phyloP scores from a whole-genome alignment of 2,888 invertebrate genomes.

The Cerastoderma edule region DNA sequence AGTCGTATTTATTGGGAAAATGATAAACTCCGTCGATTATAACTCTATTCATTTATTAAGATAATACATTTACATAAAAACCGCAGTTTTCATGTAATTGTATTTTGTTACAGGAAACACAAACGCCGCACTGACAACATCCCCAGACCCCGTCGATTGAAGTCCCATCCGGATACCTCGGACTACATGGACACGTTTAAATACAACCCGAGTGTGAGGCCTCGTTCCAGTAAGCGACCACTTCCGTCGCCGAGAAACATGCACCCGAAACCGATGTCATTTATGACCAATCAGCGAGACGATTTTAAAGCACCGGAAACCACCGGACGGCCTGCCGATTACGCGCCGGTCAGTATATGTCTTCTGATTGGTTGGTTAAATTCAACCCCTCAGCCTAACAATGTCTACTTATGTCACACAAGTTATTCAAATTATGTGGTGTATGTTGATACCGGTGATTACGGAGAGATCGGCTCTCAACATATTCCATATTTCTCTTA shows the following conservation, averaged over 20 bases:
- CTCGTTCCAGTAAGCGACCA: conserved; percentile 80
- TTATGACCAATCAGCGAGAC: conserved; percentile 77
- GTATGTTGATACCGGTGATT: too few relatives aligned
- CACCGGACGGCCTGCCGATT: conserved; percentile 71
- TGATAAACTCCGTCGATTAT: background rate
- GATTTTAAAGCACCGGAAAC: conserved; percentile 71
- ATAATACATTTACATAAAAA: background rate
- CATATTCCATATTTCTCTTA: too few relatives aligned
- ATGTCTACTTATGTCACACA: too few relatives aligned
- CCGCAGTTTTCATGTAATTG: too few relatives aligned
- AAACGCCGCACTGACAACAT: conserved; percentile 63
- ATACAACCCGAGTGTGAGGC: conserved; percentile 65
- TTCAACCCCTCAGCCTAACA: too few relatives aligned
- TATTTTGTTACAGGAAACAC: conserved; percentile 65
- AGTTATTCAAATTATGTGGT: too few relatives aligned
- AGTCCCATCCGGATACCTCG: conserved; percentile 64
- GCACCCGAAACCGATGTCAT: conserved; percentile 75
- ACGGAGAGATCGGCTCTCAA: too few relatives aligned
- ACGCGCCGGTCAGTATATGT: conserved; percentile 71
- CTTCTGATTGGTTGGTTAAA: too few relatives aligned
- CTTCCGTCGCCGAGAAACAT: conserved; percentile 71
- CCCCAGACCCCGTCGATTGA: conserved; percentile 49
- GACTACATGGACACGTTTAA: conserved; percentile 78
- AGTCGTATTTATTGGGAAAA: too few relatives aligned
- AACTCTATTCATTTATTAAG: background rate